phyloP scores from a whole-genome alignment of 2,113 vertebrate species.

The Asarcornis scutulata region DNA sequence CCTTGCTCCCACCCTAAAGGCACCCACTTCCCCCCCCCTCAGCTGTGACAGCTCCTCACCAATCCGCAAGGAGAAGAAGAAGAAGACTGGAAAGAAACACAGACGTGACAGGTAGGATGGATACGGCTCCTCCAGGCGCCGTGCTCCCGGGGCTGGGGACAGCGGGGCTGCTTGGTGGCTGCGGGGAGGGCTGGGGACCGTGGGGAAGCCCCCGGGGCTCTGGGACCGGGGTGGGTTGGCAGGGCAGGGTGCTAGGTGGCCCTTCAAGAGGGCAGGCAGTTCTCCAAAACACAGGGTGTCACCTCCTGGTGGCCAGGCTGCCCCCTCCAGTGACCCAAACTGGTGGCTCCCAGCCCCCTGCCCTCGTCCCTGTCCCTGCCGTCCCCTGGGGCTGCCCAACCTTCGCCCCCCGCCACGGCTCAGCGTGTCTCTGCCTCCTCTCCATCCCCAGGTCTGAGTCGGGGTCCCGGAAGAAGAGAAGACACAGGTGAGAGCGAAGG shows the following conservation, averaged over 20 bases:
- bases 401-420: fast-evolving
- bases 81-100: slow-evolving; percentile 92
- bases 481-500: slow-evolving; percentile 86
- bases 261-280: background rate
- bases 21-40: background rate
- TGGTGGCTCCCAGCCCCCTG: fast-evolving
- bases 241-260: background rate
- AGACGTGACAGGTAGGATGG: slow-evolving; percentile 88
- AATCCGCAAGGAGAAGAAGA: slow-evolving; percentile 92
- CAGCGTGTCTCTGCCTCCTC: background rate
- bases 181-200: background rate
- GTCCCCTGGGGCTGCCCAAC: background rate
- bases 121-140: background rate
- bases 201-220: background rate
- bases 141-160: background rate
- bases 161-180: background rate
- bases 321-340: no score
- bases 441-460: slow-evolving; percentile 86
- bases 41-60: slow-evolving; percentile 92
- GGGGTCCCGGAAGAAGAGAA: slow-evolving; percentile 90
- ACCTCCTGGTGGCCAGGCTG: background rate
- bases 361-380: background rate
- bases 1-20: background rate
- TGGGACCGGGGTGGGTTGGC: background rate
- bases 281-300: background rate